Base-by-base conservation (phyloP, 2,113 vertebrate genomes). In the Myotis yumanensis region DNA sequence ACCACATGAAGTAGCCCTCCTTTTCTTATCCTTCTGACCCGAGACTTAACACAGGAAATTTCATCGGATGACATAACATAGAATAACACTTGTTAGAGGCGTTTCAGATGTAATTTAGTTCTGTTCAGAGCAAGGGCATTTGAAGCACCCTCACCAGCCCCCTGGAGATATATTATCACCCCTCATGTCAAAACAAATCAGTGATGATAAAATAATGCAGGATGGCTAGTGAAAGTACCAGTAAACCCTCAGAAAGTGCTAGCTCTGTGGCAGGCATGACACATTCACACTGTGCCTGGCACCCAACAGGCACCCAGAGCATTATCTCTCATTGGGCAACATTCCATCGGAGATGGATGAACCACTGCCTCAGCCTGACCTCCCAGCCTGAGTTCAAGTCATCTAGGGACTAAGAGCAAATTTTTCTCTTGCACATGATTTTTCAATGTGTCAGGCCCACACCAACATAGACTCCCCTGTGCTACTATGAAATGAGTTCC, bases 301-400 rank as follows among this genome's bases (percentile, higher is more conserved):
- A 71, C 37, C 25, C 20, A 35, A 3, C 5, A 5, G 66, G 23
- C 5, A 17, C 54, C 14, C n/a, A 23, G 30, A 59, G 30, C 23
- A 5, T 0, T 1, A 0, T 4, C 32, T 30, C 43, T 46, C 43
- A 76, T 4, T 1, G 16, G 48, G 25, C 68, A 54, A 43, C 11
- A 22, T 32, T 51, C 2, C 22, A 3, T 40, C 32, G 1, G 18
- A 80, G 15, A 40, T 0, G 5, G 23, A 51, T 0, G 4, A 22
- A 6, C 15, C 4, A 7, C 1, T 4, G 2, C 28, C 28, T n/a
- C 37, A 0, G 0, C 12, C 11, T 0, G 1, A 46, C 14, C 28
- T 59, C 40, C 5, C 11, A 62, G 32, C 35, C 20, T 10, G 7
- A 93, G 32, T 43, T 32, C 9, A 4, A 1, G 15, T 52, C 30